Base-by-base conservation (phyloP, 2,888 invertebrate genomes). In the Eupithecia pulchellata region DNA sequence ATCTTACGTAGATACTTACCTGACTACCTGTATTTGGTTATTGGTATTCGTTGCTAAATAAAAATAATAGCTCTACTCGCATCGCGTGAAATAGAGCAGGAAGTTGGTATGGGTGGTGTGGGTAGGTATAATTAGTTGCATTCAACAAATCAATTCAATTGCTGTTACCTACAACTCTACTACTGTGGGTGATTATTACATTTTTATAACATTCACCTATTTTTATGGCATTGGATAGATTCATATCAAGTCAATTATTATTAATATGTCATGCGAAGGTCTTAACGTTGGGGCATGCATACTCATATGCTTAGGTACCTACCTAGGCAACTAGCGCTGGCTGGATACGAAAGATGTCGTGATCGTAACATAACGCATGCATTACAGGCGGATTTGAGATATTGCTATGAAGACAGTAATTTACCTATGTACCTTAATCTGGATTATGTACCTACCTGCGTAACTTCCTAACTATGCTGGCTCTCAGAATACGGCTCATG, bases 231-330 rank as follows among this genome's bases (percentile, higher is more conserved):
- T 64, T 66, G 62, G 42, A 57, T 47, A 32, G 71, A 71, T 71
- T 64, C 63, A 63, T 72, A 69, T 67, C 74, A 52, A 36, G 32
- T 9, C 29, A 27, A 32, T 42, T 36, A 42, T n/a, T 17, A 66
- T 55, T 47, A 64, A 36, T 17, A 36, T 52, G 11, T n/a, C 72
- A 74, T 69, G 72, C 74, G 36, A 72, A 69, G 71, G 68, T 61
- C 20, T 17, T 32, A n/a, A 25, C 20, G 9, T 47, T 20, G 11
- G 9, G 2, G 20, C 47, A 47, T 47, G 9, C 42, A 42, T 9
- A n/a, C 1, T n/a, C n/a, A n/a, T n/a, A n/a, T n/a, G n/a, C n/a
- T n/a, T n/a, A n/a, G n/a, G n/a, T 42, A 9, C n/a, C 0, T 47
- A 20, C 20, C 20, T 47, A 11, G 20, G 47, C 20, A 20, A 11